phyloP scores from a whole-genome alignment of 2,888 invertebrate species.

The Microctonus hyperodae region DNA sequence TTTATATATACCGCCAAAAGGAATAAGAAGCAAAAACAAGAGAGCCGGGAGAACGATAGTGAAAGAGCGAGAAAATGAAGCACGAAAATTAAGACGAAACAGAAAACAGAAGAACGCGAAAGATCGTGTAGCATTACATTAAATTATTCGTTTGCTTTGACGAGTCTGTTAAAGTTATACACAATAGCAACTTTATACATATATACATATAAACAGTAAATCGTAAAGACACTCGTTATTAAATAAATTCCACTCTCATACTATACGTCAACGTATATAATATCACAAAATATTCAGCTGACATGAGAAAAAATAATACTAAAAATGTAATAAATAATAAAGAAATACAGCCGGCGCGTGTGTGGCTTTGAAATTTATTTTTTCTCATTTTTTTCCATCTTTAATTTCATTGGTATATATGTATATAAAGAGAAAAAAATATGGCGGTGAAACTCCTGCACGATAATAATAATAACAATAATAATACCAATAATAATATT shows the following conservation, averaged over 20 bases:
- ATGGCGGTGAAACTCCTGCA: slow-evolving; percentile 14
- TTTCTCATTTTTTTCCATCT: neutral
- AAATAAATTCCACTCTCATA: neutral
- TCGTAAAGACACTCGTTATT: neutral
- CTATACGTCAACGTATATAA: neutral
- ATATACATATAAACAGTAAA: neutral
- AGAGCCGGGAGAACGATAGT: neutral
- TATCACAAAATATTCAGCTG: neutral
- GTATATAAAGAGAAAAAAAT: neutral
- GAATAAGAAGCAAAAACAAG: neutral
- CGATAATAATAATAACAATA: slow-evolving; percentile 2
- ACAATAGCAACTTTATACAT: neutral
- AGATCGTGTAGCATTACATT: neutral
- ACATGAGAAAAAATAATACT: neutral
- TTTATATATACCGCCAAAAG: neutral
- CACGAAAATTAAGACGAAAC: neutral
- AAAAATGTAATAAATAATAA: neutral
- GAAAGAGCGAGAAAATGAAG: neutral
- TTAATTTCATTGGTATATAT: neutral
- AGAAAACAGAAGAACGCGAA: neutral
- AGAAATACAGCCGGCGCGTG: neutral
- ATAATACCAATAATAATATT: slow-evolving; percentile 39
- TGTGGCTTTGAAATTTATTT: neutral
- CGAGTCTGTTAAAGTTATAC: neutral
- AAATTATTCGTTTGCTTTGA: neutral